These are phyloP conservation scores for Ophion costatus DNA, from an alignment of 2,888 invertebrate species.

Conservation along the genomic window DNA sequence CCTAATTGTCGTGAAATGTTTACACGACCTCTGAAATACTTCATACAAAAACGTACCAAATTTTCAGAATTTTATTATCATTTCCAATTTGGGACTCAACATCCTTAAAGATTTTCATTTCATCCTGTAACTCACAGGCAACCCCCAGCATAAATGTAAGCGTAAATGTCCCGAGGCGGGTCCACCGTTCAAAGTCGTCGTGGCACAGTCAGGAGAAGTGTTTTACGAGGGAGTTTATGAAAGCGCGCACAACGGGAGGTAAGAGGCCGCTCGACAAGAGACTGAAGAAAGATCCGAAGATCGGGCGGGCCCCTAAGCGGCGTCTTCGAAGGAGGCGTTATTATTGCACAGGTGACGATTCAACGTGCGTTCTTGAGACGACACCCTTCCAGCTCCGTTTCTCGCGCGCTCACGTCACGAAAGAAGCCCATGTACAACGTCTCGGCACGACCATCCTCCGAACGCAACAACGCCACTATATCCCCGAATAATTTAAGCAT, in stretches of 20 bases:
- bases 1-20: no score
- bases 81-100: no score
- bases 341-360: slow-evolving; percentile 55
- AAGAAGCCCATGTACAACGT: neutral
- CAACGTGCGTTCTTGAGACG: slow-evolving; percentile 65
- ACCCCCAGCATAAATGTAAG: neutral
- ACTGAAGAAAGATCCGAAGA: slow-evolving; percentile 65
- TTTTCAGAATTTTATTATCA: no score
- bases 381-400: slow-evolving; percentile 50
- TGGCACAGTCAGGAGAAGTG: slow-evolving; percentile 46
- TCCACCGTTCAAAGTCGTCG: slow-evolving; percentile 15
- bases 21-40: no score
- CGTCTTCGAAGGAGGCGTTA: slow-evolving; percentile 51
- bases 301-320: slow-evolving; percentile 63
- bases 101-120: slow-evolving; percentile 8
- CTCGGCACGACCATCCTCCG: slow-evolving; percentile 62
- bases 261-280: slow-evolving; percentile 53
- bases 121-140: neutral
- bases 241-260: slow-evolving; percentile 76
- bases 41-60: no score
- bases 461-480: slow-evolving; percentile 73
- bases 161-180: slow-evolving; percentile 15
- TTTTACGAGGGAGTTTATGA: slow-evolving; percentile 77
- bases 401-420: no score
- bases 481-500: slow-evolving; percentile 80